These are phyloP conservation scores for Herpetotheres cachinnans DNA, from an alignment of 2,113 vertebrate genomes.

Conservation along the genomic window DNA sequence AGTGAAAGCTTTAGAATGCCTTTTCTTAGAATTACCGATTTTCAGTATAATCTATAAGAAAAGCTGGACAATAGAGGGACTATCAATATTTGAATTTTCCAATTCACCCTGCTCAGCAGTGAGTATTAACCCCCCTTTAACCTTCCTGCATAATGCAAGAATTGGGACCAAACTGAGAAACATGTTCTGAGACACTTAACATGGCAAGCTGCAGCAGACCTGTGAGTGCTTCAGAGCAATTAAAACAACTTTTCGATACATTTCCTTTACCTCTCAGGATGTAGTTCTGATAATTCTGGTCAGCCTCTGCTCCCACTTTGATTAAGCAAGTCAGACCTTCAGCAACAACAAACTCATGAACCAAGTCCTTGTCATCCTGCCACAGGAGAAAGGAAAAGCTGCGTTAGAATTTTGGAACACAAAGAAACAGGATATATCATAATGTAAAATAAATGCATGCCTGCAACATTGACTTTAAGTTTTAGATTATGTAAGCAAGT, in stretches of 20 bases:
- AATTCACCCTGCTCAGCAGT: neutral
- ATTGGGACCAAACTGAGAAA: neutral
- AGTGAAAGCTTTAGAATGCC: neutral
- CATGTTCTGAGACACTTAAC: neutral
- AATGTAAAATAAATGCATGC: neutral
- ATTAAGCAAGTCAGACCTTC: slow-evolving; percentile 95
- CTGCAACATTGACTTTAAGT: neutral
- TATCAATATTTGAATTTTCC: neutral
- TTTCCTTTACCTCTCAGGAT: slow-evolving; percentile 89
- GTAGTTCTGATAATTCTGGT: slow-evolving; percentile 99
- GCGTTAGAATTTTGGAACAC: neutral
- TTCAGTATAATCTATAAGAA: neutral
- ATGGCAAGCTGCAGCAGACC: neutral
- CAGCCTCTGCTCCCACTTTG: slow-evolving; percentile 94
- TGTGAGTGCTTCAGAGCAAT: neutral
- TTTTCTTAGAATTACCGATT: neutral
- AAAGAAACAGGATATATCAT: neutral
- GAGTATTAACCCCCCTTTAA: neutral
- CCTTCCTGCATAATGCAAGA: neutral
- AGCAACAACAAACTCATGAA: slow-evolving; percentile 94
- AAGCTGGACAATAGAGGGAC: neutral
- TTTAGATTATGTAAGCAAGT: neutral
- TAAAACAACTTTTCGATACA: neutral
- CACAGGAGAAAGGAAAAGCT: neutral
- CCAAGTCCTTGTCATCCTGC: slow-evolving; percentile 98